Evolutionary conservation across 2,797 vertebrate genomes (phyloP), one percentile per base, ranked within the genome.

Genomic region (Sebastes elongatus): DNA sequence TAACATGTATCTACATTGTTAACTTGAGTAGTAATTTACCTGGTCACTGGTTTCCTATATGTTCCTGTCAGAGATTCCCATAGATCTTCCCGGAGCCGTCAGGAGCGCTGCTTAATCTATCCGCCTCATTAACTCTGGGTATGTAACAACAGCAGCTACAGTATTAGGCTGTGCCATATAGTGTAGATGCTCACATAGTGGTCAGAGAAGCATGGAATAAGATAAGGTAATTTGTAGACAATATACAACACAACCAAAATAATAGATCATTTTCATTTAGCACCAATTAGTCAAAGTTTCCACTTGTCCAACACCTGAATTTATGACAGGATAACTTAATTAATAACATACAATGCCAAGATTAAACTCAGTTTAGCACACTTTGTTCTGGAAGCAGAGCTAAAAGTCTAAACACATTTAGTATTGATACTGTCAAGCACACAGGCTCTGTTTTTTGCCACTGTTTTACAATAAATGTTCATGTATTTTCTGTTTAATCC

Each of bases 41-140:
- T 59, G 23, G 82, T 74, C n/a, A 14, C 62, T 72, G 61, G 33
- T 70, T 76, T 76, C 27, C 71, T 78, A 33, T 27, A 76, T 85
- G 75, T 77, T 53, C 23, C 66, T 64, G 65, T 85, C 78, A 74
- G 56, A 77, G 33, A 20, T 70, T 81, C 62, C 33, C 6, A 49
- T 76, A 60, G 55, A 69, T 82, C 32, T 77, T 30, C 63, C 72
- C 42, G 18, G 59, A 75, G 63, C 63, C 63, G 10, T 71, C 65
- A 63, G 23, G 14, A 22, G 52, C 27, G 27, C 66, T 53, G 69
- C 69, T 80, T 73, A 68, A 75, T 72, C 60, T 75, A 65, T 85
- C 80, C 62, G 59, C 76, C 67, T 88, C 82, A 87, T 90, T 87
- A 82, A 59, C 61, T 79, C 69, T 56, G 42, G 23, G 35, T 65